These are phyloP conservation scores for Bellardia bayeri DNA, from an alignment of 2,888 invertebrate species.

Conservation along the genomic window DNA sequence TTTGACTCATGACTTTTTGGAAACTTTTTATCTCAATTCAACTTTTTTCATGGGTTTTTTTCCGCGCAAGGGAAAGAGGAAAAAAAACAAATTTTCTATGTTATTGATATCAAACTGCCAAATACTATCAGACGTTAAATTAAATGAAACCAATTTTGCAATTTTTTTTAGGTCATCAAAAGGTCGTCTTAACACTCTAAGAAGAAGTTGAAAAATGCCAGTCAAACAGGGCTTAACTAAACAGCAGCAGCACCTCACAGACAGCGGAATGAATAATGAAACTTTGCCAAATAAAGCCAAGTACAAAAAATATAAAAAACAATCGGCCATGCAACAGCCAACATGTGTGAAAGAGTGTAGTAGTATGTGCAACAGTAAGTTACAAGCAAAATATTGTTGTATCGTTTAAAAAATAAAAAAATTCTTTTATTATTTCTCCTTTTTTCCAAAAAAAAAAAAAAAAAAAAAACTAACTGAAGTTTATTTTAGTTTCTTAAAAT, in stretches of 20 bases:
- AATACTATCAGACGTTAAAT: constrained; percentile 73
- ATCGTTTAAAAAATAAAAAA: constrained; percentile 39
- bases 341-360: constrained; percentile 39
- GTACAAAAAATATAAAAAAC: constrained; percentile 9
- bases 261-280: constrained; percentile 69
- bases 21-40: constrained; percentile 61
- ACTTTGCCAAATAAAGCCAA: constrained; percentile 68
- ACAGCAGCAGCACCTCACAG: constrained; percentile 57
- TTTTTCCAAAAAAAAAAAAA: not conserved
- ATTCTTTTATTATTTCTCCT: constrained; percentile 39
- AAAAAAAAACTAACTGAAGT: constrained; percentile 14
- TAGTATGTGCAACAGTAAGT: constrained; percentile 51
- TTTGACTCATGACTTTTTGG: constrained; percentile 64
- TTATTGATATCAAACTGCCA: constrained; percentile 74
- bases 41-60: constrained; percentile 46
- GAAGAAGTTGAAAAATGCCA: constrained; percentile 71
- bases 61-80: constrained; percentile 28
- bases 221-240: constrained; percentile 71
- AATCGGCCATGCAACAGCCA: constrained; percentile 42
- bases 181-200: constrained; percentile 72
- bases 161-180: constrained; percentile 69
- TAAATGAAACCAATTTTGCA: constrained; percentile 72
- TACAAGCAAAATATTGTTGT: constrained; percentile 49
- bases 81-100: constrained; percentile 71
- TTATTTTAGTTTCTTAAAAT: constrained; percentile 56